phyloP scores from a whole-genome alignment of 2,113 vertebrate genomes.

The Tapirus terrestris region DNA sequence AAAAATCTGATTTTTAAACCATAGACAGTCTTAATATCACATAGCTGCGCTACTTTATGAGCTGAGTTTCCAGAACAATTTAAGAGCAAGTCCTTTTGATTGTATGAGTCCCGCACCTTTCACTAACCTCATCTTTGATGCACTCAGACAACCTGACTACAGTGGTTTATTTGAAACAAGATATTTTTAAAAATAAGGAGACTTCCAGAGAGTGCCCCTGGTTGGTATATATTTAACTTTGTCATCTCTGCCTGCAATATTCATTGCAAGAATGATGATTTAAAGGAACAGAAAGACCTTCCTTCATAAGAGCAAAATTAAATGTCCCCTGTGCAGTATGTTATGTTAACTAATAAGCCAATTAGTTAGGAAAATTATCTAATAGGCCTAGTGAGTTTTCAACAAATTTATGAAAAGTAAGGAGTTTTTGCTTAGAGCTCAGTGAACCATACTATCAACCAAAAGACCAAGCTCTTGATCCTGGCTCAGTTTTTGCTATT shows the following conservation, averaged over 20 bases:
- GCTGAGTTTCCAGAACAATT: background rate
- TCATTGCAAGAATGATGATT: background rate
- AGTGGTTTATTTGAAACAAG: slow-evolving; percentile 13
- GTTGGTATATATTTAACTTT: background rate
- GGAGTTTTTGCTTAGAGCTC: background rate
- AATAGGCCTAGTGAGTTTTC: background rate
- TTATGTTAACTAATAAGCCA: background rate
- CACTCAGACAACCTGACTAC: background rate
- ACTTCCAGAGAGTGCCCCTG: background rate
- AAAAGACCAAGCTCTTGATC: background rate
- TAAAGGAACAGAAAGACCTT: background rate
- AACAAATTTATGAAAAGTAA: background rate
- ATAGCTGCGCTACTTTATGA: background rate
- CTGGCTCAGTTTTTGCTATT: background rate
- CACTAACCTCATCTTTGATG: background rate
- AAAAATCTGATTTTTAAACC: background rate
- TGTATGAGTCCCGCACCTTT: background rate
- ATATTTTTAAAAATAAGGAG: background rate
- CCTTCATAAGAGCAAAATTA: background rate
- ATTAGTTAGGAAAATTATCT: background rate
- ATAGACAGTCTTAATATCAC: background rate
- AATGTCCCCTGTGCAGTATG: background rate
- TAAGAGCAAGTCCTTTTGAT: background rate
- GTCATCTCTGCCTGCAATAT: background rate
- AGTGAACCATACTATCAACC: background rate